phyloP scores from a whole-genome alignment of 2,113 vertebrate genomes.

The Scopus umbretta region DNA sequence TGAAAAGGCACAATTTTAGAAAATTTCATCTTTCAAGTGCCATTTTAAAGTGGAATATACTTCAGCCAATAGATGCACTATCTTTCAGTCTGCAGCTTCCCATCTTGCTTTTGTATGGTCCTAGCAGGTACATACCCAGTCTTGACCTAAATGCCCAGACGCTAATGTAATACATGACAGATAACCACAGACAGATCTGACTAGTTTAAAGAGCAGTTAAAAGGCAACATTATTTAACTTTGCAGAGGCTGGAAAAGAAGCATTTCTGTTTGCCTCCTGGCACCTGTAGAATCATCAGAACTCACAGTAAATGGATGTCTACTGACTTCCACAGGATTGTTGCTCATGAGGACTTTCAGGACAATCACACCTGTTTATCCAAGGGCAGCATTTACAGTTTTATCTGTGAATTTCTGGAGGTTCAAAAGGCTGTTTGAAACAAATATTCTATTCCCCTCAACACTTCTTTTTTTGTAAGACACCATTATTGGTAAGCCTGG shows the following conservation, averaged over 20 bases:
- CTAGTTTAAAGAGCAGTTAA: not conserved
- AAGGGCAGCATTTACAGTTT: not conserved
- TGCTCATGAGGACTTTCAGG: accelerated
- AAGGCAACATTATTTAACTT: not conserved
- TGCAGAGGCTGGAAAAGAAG: not conserved
- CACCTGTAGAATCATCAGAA: not conserved
- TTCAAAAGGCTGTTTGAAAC: not conserved
- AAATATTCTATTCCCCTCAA: not conserved
- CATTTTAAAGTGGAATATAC: not conserved
- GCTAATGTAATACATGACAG: not conserved
- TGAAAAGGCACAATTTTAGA: not conserved
- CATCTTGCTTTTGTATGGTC: not conserved
- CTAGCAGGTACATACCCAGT: not conserved
- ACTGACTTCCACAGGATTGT: not conserved
- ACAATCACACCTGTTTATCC: not conserved
- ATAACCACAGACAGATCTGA: not conserved
- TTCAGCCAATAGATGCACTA: not conserved
- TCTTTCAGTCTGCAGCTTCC: not conserved
- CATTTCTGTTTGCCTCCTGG: not conserved
- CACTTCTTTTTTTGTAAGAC: not conserved
- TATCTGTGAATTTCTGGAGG: not conserved
- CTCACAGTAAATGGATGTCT: not conserved
- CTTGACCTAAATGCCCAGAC: not conserved
- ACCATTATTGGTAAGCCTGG: not conserved
- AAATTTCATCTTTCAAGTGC: not conserved